Evolutionary conservation across 53 echinoderm and acorn worm genomes (phyloP), one percentile per base, ranked within the genome.

Genomic region (Paracentrotus lividus): DNA sequence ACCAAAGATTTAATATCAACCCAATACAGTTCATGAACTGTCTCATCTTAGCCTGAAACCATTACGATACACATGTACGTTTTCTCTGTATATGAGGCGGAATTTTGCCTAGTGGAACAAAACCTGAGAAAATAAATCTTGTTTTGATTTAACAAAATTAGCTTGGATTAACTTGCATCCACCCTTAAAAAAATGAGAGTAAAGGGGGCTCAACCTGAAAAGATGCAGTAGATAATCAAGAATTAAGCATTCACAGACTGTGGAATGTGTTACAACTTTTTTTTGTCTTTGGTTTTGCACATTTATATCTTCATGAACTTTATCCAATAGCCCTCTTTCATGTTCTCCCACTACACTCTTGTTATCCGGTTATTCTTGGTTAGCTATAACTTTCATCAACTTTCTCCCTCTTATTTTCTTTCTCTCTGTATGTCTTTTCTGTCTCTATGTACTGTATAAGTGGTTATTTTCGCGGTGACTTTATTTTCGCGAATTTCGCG

Each of bases 81-180:
- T 81, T 24, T 27, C 47, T 9, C 1, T 36, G 81, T 45, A 81
- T 9, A 45, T 81, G 12, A 45, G 45, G 26, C 26, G 9, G 16
- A 26, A 86, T 55, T 32, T 4, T 86, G 86, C 53, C 56, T 21
- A 0, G 27, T 86, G 86, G 86, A 29, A 54, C 34, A 3, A 38
- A 86, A 54, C 55, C 86, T 86, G 86, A 21, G 36, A 86, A 86
- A 86, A 86, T 56, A 86, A 52, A 86, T 54, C 86, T 86, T 86
- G 86, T 55, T 56, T 56, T 86, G 53, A 86, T 55, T 86, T 56
- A 55, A 56, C 53, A 5, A 56, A 55, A 86, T 86, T 56, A 86
- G 56, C 54, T 53, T 86, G 38, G 53, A 86, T 86, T 86, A 86
- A 32, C 86, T 56, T 56, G 86, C 33, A 86, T 86, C 56, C 54